phyloP scores from a whole-genome alignment of 2,113 vertebrate species.

The Istiophorus platypterus region DNA sequence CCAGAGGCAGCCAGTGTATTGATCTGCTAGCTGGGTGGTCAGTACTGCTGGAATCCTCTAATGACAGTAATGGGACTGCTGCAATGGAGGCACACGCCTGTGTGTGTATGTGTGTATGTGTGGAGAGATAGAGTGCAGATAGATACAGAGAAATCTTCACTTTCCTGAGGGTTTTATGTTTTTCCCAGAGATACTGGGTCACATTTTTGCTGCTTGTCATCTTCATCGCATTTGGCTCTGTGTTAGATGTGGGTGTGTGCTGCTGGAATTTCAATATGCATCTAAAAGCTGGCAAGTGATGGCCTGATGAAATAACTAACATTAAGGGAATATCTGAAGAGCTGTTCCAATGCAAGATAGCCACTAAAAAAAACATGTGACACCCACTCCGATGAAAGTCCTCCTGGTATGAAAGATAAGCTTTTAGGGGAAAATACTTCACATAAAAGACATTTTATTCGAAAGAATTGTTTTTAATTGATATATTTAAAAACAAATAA shows the following conservation, averaged over 20 bases:
- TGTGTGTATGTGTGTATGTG: conserved; percentile 8
- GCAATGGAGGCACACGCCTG: not conserved
- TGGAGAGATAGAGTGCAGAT: not conserved
- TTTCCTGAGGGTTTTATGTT: conserved; percentile 15
- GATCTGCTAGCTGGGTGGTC: conserved; percentile 34
- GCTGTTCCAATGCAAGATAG: conserved; percentile 23
- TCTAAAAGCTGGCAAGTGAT: conserved; percentile 26
- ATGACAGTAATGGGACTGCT: conserved; percentile 28
- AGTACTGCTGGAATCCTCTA: conserved; percentile 24
- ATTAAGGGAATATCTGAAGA: conserved; percentile 45
- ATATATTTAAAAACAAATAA: not conserved
- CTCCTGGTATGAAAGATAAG: conserved; percentile 20
- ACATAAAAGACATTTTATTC: not conserved
- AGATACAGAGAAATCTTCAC: not conserved
- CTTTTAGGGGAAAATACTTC: not conserved
- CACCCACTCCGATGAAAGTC: conserved; percentile 4
- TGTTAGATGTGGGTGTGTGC: conserved; percentile 15
- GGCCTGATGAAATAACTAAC: conserved; percentile 33
- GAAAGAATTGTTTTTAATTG: not conserved
- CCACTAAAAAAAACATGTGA: conserved; percentile 12
- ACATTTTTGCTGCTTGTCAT: conserved; percentile 43
- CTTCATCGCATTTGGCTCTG: conserved; percentile 28
- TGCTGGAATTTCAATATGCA: conserved; percentile 40
- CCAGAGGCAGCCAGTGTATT: conserved; percentile 35
- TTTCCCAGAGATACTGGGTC: conserved; percentile 15